Percentiles rank a stretch among this genome's conserved stretches.
phyloP scores from a whole-genome alignment of 64 coral and sea anemone species.

The Exaiptasia diaphana region DNA sequence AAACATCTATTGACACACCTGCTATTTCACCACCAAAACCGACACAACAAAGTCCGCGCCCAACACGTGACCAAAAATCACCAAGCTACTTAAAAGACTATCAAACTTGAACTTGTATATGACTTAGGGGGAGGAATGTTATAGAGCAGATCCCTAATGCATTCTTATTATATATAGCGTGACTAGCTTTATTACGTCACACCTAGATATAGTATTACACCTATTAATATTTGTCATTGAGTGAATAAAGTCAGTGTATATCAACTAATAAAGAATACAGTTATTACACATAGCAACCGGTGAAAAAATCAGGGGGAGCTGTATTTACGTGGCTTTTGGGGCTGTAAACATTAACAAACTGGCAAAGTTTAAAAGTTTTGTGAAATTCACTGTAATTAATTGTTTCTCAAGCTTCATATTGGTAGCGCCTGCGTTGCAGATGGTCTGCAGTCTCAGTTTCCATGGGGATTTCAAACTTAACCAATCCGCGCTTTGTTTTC shows the following conservation, averaged over 20 bases:
- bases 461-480: too few species aligned
- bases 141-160: neutral
- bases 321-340: too few species aligned
- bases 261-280: neutral
- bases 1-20: neutral
- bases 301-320: too few species aligned
- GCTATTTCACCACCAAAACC: neutral
- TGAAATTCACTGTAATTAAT: too few species aligned
- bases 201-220: neutral
- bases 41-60: neutral
- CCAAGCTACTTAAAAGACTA: neutral
- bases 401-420: too few species aligned
- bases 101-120: neutral
- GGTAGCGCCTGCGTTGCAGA: too few species aligned
- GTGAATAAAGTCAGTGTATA: neutral
- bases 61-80: neutral
- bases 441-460: too few species aligned
- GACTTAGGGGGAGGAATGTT: neutral
- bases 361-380: too few species aligned
- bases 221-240: too few species aligned
- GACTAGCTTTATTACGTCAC: neutral
- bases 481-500: too few species aligned
- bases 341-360: too few species aligned
- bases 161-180: neutral
- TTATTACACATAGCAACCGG: neutral